phyloP scores from a whole-genome alignment of 2,797 vertebrate species.

The Xenentodon cancila region DNA sequence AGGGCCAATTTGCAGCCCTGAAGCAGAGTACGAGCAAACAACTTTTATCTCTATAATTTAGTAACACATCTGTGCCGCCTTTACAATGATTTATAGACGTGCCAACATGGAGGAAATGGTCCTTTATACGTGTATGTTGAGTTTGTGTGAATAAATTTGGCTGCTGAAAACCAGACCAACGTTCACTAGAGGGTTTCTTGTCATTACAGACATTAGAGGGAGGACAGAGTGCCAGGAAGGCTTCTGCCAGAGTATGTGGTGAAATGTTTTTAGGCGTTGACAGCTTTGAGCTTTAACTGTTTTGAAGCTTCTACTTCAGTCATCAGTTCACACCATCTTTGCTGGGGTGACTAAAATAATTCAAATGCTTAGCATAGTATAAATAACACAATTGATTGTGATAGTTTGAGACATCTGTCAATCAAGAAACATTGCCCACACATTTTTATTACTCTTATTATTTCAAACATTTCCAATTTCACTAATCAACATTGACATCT shows the following conservation, averaged over 20 bases:
- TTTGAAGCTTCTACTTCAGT: constrained; percentile 6
- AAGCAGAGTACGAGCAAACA: constrained; percentile 22
- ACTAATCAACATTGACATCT: background rate
- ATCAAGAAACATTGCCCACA: constrained; percentile 36
- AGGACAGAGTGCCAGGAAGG: background rate
- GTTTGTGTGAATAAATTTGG: constrained; percentile 3
- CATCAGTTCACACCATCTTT: constrained; percentile 10
- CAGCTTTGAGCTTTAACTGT: constrained; percentile 38
- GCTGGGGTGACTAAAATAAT: constrained; percentile 17
- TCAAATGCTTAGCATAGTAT: background rate
- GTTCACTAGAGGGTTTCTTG: background rate
- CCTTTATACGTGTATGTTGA: background rate
- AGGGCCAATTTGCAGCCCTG: constrained; percentile 15
- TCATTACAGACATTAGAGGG: constrained; percentile 8
- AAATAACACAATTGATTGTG: constrained; percentile 28
- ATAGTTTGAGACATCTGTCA: constrained; percentile 52
- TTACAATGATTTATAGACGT: background rate
- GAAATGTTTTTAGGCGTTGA: constrained; percentile 27
- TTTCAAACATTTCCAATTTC: background rate
- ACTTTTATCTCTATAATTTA: constrained; percentile 25
- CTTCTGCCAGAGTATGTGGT: background rate
- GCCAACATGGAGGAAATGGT: background rate
- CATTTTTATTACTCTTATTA: background rate
- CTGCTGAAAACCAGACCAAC: background rate
- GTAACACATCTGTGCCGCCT: background rate